Base-by-base conservation (phyloP, 2,888 invertebrate species). In the Tenthredo mesomela region DNA sequence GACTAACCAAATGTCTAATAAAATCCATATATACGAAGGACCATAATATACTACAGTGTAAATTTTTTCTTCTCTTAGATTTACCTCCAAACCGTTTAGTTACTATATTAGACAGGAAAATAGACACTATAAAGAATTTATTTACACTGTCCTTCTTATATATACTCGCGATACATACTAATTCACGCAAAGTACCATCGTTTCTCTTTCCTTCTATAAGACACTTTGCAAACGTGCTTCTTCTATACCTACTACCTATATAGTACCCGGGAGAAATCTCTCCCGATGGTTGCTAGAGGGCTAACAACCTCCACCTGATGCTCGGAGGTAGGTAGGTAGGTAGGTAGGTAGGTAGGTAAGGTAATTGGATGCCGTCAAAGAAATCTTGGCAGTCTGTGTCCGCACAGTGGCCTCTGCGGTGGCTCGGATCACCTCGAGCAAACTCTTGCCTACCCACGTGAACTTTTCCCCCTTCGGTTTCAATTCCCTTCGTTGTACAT, bases 331-430 rank as follows among this genome's bases (percentile, higher is more conserved):
- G 37, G 37, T 37, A 82, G 86, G 87, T 33, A 58, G 71, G 71
- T 43, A 71, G 71, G 71, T 43, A 71, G 71, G 29, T 29, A 29
- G 67, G 18, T 67, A 67, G 67, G 67, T 67, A 67, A 33, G 88
- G 88, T 90, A 90, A 90, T 91, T 90, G 90, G 87, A 86, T 86
- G 87, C 86, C 88, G 85, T 85, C 88, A 88, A 88, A 88, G 88
- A 85, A 84, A 84, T 85, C 84, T 78, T 73, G 84, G 29, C 67
- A 65, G 82, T 82, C 47, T 82, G 29, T 82, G 29, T 82, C 82
- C 67, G 67, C 80, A 80, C 80, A 80, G 80, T 80, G 80, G 80
- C 80, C 80, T 80, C 80, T 77, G 77, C 77, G 77, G 77, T 77
- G 77, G 77, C 77, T 77, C 54, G 77, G 47, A 77, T 77, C 77